Evolutionary conservation across 2,797 vertebrate species (phyloP), one percentile per base, ranked within the genome.

Genomic region (Gymnoscopelus microlampas): DNA sequence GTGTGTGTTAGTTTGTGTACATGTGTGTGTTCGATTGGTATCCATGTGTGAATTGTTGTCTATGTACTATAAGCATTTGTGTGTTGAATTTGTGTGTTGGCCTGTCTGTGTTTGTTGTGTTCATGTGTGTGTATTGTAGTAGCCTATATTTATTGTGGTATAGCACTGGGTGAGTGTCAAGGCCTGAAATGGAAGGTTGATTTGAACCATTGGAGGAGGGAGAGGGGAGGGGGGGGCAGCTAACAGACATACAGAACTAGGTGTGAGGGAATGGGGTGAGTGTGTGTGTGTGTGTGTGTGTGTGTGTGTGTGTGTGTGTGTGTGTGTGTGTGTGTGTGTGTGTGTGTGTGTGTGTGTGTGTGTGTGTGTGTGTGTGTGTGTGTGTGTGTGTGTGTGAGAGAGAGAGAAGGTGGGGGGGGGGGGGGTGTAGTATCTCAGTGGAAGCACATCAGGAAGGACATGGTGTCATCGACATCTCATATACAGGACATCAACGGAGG

Each of bases 171-270:
- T 67, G 67, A 78, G 78, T 85, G 81, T 85, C 75, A 88, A 85
- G 88, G 86, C 81, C 86, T 86, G 80, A 89, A 85, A 89, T 86
- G 81, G 82, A 84, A 83, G 81, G 87, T 84, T 88, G 82, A 84
- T 85, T 78, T 73, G 80, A 71, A 78, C 63, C 78, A 58, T 65
- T 70, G 62, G 77, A 76, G 67, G 68, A 76, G 53, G 73, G 77
- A 48, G 68, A 74, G 69, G 71, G 59, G 6, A n/a, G 11, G 32
- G 53, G 60, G 14, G 47, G 56, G 58, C 58, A 68, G 66, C 60
- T 72, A 26, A 14, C 0, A 26, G 10, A 59, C 58, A 60, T 35
- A 56, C 57, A 56, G 62, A 62, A 50, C 49, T 74, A 77, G 76
- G 76, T 75, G 78, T 71, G 69, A 78, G 58, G 73, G n/a, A n/a